Evolutionary conservation across 35 echinoderm and acorn worm genomes (phyloP).

Genomic region (Nesometra sesokonis): DNA sequence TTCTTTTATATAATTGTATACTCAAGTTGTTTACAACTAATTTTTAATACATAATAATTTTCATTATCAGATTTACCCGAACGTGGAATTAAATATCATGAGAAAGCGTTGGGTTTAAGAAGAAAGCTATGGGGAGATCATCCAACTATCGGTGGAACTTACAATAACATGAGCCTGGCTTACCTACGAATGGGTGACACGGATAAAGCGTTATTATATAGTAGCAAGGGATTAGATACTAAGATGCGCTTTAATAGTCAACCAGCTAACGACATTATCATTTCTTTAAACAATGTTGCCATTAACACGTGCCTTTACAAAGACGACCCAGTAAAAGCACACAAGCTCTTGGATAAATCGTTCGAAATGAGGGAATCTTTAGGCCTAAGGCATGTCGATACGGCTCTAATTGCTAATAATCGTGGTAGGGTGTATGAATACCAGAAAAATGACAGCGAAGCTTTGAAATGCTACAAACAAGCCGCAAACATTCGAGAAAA

Average conservation of each 20-base stretch:
- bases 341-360: neutral
- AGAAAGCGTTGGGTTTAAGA: neutral
- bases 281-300: slow-evolving; percentile 5
- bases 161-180: neutral
- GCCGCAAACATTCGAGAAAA: neutral
- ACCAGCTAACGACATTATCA: neutral
- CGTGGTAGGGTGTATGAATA: neutral
- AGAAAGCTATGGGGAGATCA: neutral
- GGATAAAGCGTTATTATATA: neutral
- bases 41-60: no score
- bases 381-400: neutral
- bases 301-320: neutral
- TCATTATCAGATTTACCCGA: neutral
- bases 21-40: no score
- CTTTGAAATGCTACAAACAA: neutral
- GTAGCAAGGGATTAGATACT: neutral
- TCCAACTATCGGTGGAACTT: neutral
- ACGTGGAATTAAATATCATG: neutral
- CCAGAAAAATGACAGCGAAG: neutral
- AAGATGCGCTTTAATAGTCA: neutral
- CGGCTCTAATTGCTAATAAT: neutral
- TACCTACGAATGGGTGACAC: neutral
- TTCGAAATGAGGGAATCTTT: neutral
- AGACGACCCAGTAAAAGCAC: neutral
- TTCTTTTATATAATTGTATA: no score